Evolutionary conservation across 2,888 invertebrate species (phyloP).

Genomic region (Schizotus pectinicornis): DNA sequence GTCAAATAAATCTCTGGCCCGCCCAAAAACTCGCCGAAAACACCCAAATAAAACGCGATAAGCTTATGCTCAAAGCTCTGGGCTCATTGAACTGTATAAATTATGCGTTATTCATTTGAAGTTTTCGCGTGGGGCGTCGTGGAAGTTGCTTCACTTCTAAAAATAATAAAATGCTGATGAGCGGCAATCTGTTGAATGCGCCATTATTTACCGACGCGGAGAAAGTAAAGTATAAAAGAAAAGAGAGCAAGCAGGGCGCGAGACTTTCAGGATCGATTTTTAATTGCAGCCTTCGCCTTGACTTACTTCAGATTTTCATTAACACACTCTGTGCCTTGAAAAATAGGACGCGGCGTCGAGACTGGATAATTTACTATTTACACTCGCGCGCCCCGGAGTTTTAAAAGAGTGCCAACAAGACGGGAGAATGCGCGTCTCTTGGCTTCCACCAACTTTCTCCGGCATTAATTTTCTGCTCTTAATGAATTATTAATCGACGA

Average conservation of each 20-base stretch:
- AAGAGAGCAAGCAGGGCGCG: constrained; percentile 40
- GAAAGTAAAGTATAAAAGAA: constrained; percentile 46
- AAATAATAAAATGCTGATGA: constrained; percentile 60
- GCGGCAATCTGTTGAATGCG: constrained; percentile 60
- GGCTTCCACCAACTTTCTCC: no score
- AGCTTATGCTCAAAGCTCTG: no score
- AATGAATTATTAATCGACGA: no score
- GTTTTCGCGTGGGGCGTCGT: constrained; percentile 31
- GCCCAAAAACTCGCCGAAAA: no score
- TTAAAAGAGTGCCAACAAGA: constrained; percentile 15
- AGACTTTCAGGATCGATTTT: constrained; percentile 57
- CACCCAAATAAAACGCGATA: neutral
- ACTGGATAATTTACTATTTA: constrained; percentile 51
- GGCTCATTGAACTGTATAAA: constrained; percentile 42
- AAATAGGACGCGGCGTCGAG: constrained; percentile 47
- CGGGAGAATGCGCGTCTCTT: no score
- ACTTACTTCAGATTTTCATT: constrained; percentile 60
- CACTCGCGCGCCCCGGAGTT: constrained; percentile 35
- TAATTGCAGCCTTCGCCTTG: constrained; percentile 62
- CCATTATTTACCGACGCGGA: constrained; percentile 55
- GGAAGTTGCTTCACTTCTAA: constrained; percentile 50
- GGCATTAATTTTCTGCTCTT: no score
- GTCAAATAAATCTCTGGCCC: no score
- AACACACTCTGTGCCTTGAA: constrained; percentile 47
- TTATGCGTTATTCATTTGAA: constrained; percentile 53